Percentiles rank a stretch among this genome's conserved stretches.
phyloP scores from a whole-genome alignment of 2,888 invertebrate genomes.

The Nysson spinosus region DNA sequence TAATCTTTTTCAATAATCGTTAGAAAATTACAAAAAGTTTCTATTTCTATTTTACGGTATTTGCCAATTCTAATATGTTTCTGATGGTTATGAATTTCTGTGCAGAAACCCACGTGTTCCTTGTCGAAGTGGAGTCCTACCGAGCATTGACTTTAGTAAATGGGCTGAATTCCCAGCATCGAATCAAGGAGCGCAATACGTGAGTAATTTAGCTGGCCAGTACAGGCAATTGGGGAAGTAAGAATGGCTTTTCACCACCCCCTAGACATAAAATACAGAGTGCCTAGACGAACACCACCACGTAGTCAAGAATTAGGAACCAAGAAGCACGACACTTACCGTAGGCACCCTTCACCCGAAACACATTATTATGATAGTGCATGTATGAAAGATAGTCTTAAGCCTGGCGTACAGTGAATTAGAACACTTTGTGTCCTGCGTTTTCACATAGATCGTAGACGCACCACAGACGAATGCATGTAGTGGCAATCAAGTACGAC shows the following conservation, averaged over 20 bases:
- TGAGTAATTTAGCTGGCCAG: constrained; percentile 82
- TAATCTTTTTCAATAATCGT: too few relatives aligned
- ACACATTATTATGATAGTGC: constrained; percentile 35
- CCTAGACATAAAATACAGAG: constrained; percentile 51
- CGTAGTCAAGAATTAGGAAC: constrained; percentile 52
- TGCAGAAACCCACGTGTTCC: constrained; percentile 94
- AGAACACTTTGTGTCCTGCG: constrained; percentile 36
- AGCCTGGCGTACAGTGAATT: constrained; percentile 26
- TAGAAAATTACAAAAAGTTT: too few relatives aligned
- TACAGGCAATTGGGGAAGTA: constrained; percentile 75
- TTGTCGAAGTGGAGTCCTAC: constrained; percentile 92
- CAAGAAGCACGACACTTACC: constrained; percentile 51
- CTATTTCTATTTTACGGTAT: too few relatives aligned
- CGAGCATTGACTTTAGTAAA: constrained; percentile 91
- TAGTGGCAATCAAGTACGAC: constrained; percentile 11
- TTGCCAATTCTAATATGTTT: too few relatives aligned
- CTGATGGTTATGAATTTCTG: constrained; percentile 1
- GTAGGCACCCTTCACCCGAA: constrained; percentile 40
- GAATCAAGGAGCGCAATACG: constrained; percentile 81
- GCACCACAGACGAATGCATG: constrained; percentile 17
- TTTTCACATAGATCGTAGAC: constrained; percentile 28
- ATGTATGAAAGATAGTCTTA: too few relatives aligned
- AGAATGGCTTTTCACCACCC: too few relatives aligned
- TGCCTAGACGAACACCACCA: constrained; percentile 52
- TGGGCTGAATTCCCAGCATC: constrained; percentile 86